Evolutionary conservation across 2,888 invertebrate genomes (phyloP).

Genomic region (Chalcosyrphus nemorum): DNA sequence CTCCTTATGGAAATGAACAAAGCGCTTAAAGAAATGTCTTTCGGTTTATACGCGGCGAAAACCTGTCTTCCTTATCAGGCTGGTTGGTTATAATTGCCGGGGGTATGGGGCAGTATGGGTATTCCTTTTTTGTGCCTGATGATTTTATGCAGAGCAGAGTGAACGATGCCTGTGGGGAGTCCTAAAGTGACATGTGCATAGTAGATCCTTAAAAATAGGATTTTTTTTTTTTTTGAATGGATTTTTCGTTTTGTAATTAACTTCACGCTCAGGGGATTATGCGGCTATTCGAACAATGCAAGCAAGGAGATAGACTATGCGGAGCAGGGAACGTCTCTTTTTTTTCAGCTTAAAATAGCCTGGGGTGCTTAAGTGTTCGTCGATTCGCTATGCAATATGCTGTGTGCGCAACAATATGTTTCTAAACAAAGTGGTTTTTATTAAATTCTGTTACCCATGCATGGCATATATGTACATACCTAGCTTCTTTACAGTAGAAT

Average conservation of each 20-base stretch:
- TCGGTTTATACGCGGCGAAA: background rate
- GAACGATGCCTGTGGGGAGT: background rate
- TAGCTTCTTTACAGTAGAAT: background rate
- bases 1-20: background rate
- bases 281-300: background rate
- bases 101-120: background rate
- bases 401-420: background rate
- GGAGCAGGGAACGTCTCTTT: background rate
- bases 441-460: background rate
- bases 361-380: background rate
- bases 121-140: background rate
- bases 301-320: background rate
- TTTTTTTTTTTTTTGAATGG: background rate
- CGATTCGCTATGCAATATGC: background rate
- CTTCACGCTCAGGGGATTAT: background rate
- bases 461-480: background rate
- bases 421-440: background rate
- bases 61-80: background rate
- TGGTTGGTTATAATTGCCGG: background rate
- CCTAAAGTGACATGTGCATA: background rate
- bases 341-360: background rate
- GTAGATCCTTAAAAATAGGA: background rate
- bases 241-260: background rate
- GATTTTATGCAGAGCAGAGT: background rate
- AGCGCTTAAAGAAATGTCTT: background rate